phyloP scores from a whole-genome alignment of 2,888 invertebrate species.

The Sussaba pulchella region DNA sequence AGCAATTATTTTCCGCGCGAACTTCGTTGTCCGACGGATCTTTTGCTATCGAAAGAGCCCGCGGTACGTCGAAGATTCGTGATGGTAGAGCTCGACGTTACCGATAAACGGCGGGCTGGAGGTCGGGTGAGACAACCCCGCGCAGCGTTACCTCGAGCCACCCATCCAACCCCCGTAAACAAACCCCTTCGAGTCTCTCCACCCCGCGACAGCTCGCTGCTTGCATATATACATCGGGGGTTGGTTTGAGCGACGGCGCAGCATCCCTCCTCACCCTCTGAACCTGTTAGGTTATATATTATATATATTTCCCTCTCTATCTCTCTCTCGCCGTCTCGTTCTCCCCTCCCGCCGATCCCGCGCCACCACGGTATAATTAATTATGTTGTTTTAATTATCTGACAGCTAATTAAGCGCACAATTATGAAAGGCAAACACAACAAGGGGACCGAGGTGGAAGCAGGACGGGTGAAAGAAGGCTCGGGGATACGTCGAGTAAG shows the following conservation, averaged over 20 bases:
- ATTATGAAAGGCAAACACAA: constrained; percentile 78
- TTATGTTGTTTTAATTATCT: constrained; percentile 79
- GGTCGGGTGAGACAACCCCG: constrained; percentile 52
- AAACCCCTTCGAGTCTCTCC: not conserved
- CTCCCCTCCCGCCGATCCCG: constrained; percentile 20
- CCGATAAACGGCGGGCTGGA: constrained; percentile 7
- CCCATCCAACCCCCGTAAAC: constrained; percentile 39
- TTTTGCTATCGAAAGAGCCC: not conserved
- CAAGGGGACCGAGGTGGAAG: constrained; percentile 65
- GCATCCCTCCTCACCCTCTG: constrained; percentile 51
- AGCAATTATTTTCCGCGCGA: constrained; percentile 1
- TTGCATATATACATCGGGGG: constrained; percentile 10
- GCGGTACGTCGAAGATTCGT: too few relatives aligned
- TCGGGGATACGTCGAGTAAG: constrained; percentile 48
- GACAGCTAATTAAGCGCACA: constrained; percentile 79
- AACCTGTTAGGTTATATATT: too few relatives aligned
- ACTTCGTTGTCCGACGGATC: constrained; percentile 5
- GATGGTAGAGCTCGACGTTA: not conserved
- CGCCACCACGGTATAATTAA: constrained; percentile 74
- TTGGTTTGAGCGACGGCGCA: constrained; percentile 37
- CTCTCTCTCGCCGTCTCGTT: constrained; percentile 12
- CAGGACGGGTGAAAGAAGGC: constrained; percentile 49
- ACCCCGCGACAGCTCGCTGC: not conserved
- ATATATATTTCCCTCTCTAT: constrained; percentile 21
- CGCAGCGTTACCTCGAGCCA: constrained; percentile 33